Conservation (phyloP, 2,113 vertebrate species). For the Hypomesus transpacificus region DNA sequence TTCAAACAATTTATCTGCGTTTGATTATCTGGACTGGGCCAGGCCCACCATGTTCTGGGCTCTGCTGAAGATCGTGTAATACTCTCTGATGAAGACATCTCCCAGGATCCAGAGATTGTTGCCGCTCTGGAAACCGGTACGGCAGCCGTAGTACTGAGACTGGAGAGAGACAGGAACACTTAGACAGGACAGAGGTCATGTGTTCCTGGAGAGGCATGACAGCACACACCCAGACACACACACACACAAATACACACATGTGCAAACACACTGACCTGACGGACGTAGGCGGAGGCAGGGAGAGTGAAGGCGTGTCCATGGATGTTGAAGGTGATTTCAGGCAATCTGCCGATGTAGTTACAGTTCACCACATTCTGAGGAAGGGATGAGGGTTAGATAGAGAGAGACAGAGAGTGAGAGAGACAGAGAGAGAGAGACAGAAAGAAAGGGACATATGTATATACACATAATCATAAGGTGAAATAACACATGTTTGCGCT, state of each 20-base stretch:
- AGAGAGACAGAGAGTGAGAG: too few species aligned
- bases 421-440: too few species aligned
- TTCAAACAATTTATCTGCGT: background rate
- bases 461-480: too few species aligned
- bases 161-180: slow-evolving; percentile 3
- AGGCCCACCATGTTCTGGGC: slow-evolving; percentile 57
- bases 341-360: slow-evolving; percentile 42
- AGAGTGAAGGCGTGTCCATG: slow-evolving; percentile 51
- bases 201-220: background rate
- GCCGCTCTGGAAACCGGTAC: slow-evolving; percentile 34
- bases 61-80: slow-evolving; percentile 60
- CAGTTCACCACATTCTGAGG: slow-evolving; percentile 52
- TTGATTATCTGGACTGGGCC: slow-evolving; percentile 42
- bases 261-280: slow-evolving; percentile 40
- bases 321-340: slow-evolving; percentile 52
- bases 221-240: background rate
- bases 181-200: background rate
- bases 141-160: slow-evolving; percentile 49
- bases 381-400: background rate
- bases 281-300: slow-evolving; percentile 42
- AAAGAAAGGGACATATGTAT: too few species aligned
- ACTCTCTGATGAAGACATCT: slow-evolving; percentile 65
- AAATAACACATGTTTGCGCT: too few species aligned
- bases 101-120: slow-evolving; percentile 59
- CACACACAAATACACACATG: background rate